A percentile compares a stretch with the other conserved stretches of the same genome.
Conservation (phyloP, 1,140 invertebrate species). For the Catajapyx aquilonaris region DNA sequence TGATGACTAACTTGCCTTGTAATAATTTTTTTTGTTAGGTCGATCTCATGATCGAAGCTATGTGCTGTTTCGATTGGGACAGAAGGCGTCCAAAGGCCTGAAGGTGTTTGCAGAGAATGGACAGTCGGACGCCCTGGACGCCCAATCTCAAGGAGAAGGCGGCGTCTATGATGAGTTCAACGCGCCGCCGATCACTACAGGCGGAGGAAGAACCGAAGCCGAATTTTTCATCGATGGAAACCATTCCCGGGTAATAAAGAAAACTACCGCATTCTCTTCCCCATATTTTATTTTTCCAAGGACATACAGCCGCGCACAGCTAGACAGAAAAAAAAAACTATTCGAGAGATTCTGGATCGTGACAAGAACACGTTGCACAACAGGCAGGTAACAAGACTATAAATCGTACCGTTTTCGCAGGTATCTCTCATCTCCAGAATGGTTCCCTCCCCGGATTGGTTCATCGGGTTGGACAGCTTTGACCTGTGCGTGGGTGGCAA, state of each 20-base stretch:
- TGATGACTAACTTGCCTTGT: too few relatives aligned
- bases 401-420: too few relatives aligned
- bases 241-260: slow-evolving; percentile 57
- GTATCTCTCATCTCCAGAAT: slow-evolving; percentile 69
- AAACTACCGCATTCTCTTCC: too few relatives aligned
- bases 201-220: slow-evolving; percentile 53
- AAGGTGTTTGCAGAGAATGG: slow-evolving; percentile 66
- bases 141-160: slow-evolving; percentile 26
- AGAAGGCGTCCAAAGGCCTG: slow-evolving; percentile 44
- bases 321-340: slow-evolving; percentile 7
- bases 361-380: too few relatives aligned
- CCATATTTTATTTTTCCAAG: too few relatives aligned
- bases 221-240: slow-evolving; percentile 78
- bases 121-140: slow-evolving; percentile 43
- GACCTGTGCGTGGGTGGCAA: slow-evolving; percentile 83
- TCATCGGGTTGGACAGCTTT: slow-evolving; percentile 83
- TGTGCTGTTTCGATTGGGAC: slow-evolving; percentile 55
- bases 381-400: too few relatives aligned
- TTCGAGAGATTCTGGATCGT: neutral
- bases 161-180: slow-evolving; percentile 59
- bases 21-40: slow-evolving; percentile 34
- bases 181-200: slow-evolving; percentile 47
- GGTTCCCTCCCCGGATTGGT: slow-evolving; percentile 95
- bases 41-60: slow-evolving; percentile 62
- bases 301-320: too few relatives aligned